Conservation (phyloP, 2,797 vertebrate species). For the Australoheros facetus region DNA sequence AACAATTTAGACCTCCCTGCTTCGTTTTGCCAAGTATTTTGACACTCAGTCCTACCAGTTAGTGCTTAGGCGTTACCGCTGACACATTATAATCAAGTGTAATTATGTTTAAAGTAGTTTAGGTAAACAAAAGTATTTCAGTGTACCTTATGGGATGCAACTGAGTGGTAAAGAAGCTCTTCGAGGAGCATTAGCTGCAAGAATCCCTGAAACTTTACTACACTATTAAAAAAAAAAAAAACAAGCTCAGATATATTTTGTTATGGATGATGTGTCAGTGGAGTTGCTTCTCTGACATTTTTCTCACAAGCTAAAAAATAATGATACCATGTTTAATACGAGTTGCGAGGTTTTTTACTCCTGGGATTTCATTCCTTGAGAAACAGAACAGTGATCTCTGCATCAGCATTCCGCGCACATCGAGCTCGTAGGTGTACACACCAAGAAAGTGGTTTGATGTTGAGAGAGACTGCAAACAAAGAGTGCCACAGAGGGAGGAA, state of each 20-base stretch:
- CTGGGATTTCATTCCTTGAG: constrained; percentile 24
- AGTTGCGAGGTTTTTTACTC: constrained; percentile 22
- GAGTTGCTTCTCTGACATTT: constrained; percentile 4
- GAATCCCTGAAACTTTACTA: not conserved
- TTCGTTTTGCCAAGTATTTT: not conserved
- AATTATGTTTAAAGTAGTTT: constrained; percentile 5
- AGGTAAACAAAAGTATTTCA: not conserved
- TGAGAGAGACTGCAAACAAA: constrained; percentile 23
- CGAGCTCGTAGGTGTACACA: constrained; percentile 15
- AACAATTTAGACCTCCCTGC: not conserved
- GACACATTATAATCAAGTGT: not conserved
- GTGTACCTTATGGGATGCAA: not conserved
- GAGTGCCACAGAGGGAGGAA: constrained; percentile 27
- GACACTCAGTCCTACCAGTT: not conserved
- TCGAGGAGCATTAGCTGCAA: not conserved
- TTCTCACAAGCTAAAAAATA: not conserved
- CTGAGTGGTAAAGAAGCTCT: fast-evolving
- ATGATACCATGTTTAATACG: not conserved
- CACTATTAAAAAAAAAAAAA: not conserved
- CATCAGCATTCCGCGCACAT: constrained; percentile 45
- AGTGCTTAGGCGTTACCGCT: not conserved
- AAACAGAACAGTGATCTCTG: constrained; percentile 22
- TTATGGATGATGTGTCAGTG: constrained; percentile 5
- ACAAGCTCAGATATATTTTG: not conserved
- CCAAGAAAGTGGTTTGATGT: constrained; percentile 11